Percentiles rank a stretch among this genome's conserved stretches.
Conservation (phyloP, 2,113 vertebrate genomes). For the Chionodraco myersi region DNA sequence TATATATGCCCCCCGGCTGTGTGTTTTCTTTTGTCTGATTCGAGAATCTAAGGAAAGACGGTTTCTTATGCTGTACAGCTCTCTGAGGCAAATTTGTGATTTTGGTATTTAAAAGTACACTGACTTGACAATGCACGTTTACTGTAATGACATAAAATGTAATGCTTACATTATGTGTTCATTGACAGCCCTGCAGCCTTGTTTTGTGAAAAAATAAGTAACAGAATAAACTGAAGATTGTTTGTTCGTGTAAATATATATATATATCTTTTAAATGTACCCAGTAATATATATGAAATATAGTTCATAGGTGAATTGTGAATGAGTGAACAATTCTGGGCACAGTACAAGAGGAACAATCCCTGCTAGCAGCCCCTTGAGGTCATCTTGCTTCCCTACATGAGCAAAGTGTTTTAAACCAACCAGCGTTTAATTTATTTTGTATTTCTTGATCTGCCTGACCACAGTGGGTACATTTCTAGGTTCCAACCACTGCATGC, state of each 20-base stretch:
- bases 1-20: not conserved
- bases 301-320: not conserved
- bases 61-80: not conserved
- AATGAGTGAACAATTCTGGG: not conserved
- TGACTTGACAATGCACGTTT: not conserved
- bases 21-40: not conserved
- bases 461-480: not conserved
- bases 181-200: not conserved
- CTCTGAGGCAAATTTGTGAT: not conserved
- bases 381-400: not conserved
- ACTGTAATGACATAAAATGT: not conserved
- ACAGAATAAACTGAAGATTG: not conserved
- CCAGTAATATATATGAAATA: not conserved
- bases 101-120: not conserved
- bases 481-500: not conserved
- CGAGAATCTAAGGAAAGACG: no score
- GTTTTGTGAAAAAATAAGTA: not conserved
- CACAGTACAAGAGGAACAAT: not conserved
- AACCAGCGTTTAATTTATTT: slow-evolving; percentile 8
- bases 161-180: not conserved
- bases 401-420: slow-evolving; percentile 13
- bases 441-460: not conserved
- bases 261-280: not conserved
- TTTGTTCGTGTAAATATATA: not conserved
- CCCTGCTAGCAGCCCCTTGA: slow-evolving; percentile 6